phyloP scores from a whole-genome alignment of 2,888 invertebrate species.

The Mycalesis mineus region DNA sequence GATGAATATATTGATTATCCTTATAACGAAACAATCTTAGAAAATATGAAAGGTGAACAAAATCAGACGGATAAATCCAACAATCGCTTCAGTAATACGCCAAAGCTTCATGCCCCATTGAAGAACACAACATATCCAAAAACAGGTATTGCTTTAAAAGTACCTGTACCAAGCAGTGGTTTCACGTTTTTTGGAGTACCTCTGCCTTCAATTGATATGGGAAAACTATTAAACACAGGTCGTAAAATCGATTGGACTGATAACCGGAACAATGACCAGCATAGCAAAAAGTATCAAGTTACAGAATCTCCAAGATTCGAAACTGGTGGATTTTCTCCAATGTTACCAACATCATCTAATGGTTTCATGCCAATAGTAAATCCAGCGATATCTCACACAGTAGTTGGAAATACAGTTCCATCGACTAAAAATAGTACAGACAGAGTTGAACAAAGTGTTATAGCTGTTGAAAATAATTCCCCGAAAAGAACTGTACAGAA shows the following conservation, averaged over 20 bases:
- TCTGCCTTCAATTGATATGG: conserved; percentile 84
- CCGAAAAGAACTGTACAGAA: conserved; percentile 45
- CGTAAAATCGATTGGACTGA: conserved; percentile 70
- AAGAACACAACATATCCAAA: conserved; percentile 56
- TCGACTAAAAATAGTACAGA: conserved; percentile 43
- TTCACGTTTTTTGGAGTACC: conserved; percentile 93
- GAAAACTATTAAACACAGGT: conserved; percentile 78
- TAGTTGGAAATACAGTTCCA: conserved; percentile 37
- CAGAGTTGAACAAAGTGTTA: conserved; percentile 37
- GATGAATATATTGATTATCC: conserved; percentile 90
- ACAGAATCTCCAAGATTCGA: conserved; percentile 81
- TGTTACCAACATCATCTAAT: conserved; percentile 83
- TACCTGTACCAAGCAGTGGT: conserved; percentile 79
- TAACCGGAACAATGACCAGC: conserved; percentile 48
- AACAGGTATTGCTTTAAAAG: conserved; percentile 55
- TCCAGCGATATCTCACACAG: conserved; percentile 49
- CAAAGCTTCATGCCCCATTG: conserved; percentile 67
- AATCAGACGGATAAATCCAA: conserved; percentile 47
- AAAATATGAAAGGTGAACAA: conserved; percentile 54
- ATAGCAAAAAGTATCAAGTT: conserved; percentile 52
- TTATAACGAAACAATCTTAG: conserved; percentile 78
- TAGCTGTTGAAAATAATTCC: conserved; percentile 44
- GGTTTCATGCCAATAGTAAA: conserved; percentile 84
- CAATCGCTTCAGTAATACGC: conserved; percentile 63
- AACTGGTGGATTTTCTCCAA: conserved; percentile 87